Conservation (phyloP, 2,797 vertebrate genomes). For the Eulemur mongoz region DNA sequence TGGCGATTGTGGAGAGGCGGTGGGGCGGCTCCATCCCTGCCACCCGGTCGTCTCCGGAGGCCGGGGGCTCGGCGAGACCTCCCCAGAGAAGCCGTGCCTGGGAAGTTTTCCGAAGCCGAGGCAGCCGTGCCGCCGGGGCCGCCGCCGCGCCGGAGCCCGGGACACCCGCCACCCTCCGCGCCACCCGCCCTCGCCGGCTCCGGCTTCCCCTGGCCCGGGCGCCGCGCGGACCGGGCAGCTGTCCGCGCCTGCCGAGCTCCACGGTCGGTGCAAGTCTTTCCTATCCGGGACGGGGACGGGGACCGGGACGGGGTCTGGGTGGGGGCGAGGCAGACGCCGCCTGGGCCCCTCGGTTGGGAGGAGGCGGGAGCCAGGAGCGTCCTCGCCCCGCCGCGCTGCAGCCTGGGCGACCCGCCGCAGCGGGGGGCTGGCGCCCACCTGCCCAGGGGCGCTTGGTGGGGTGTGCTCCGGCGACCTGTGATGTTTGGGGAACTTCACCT, state of each 20-base stretch:
- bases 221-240: neutral
- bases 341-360: neutral
- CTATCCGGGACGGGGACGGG: neutral
- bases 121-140: neutral
- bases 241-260: neutral
- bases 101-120: slow-evolving; percentile 83
- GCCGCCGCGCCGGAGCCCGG: slow-evolving; percentile 18
- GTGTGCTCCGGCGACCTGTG: neutral
- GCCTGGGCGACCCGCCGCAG: neutral
- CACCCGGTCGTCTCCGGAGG: slow-evolving; percentile 89
- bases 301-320: neutral
- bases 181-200: neutral
- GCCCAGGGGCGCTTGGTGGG: neutral
- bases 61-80: slow-evolving; percentile 81
- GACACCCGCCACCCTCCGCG: neutral
- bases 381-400: accelerated
- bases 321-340: neutral
- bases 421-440: slow-evolving; percentile 42
- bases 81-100: slow-evolving; percentile 87
- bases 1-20: slow-evolving; percentile 85
- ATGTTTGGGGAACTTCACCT: neutral
- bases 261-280: slow-evolving; percentile 48
- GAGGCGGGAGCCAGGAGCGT: neutral
- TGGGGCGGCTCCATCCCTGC: slow-evolving; percentile 91
- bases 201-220: neutral